phyloP scores from a whole-genome alignment of 2,888 invertebrate genomes.

The Acheta domesticus region DNA sequence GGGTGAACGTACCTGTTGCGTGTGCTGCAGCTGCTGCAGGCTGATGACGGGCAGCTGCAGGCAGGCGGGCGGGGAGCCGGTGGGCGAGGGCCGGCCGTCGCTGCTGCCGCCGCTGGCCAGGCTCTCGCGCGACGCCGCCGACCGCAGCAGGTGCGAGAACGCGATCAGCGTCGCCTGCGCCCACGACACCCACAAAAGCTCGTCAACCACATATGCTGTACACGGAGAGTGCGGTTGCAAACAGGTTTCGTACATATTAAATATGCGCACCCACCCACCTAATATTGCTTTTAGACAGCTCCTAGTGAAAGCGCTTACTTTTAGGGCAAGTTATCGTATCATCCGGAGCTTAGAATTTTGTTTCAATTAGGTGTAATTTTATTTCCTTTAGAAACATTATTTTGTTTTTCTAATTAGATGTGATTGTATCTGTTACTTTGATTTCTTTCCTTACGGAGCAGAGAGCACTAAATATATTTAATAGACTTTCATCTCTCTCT shows the following conservation, averaged over 20 bases:
- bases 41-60: conserved; percentile 38
- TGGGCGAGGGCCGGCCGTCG: conserved; percentile 39
- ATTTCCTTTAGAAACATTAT: no score
- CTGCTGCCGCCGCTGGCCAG: conserved; percentile 41
- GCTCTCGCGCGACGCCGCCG: conserved; percentile 45
- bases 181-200: neutral
- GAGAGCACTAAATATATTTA: no score
- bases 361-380: no score
- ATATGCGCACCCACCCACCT: no score
- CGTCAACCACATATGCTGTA: neutral
- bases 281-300: no score
- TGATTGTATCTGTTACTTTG: no score
- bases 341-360: no score
- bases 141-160: conserved; percentile 43
- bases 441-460: no score
- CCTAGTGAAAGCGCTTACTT: no score
- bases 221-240: neutral
- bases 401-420: no score
- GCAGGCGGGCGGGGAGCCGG: conserved; percentile 39
- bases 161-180: conserved; percentile 42
- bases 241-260: neutral
- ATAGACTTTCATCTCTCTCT: no score
- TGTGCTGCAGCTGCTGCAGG: neutral
- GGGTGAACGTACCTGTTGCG: conserved; percentile 18
- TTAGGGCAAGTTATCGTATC: no score